These are phyloP conservation scores for Oryzias woworae DNA, from an alignment of 2,113 vertebrate genomes.

Conservation along the genomic window DNA sequence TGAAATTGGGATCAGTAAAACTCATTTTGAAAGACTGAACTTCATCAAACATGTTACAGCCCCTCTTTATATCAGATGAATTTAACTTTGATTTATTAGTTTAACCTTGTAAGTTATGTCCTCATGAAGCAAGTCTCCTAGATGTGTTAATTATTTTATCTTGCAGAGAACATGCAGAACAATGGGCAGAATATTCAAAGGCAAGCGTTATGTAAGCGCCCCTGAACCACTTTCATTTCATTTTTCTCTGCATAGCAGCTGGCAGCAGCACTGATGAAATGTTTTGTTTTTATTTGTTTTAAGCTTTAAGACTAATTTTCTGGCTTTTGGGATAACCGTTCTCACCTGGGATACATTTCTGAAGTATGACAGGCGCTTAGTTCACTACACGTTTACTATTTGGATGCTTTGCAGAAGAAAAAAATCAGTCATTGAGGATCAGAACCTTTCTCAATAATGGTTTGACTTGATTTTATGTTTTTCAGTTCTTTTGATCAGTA, in stretches of 20 bases:
- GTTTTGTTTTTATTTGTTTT: conserved; percentile 46
- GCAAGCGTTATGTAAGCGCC: conserved; percentile 30
- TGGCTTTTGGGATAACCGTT: conserved; percentile 41
- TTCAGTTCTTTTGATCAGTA: conserved; percentile 26
- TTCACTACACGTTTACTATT: conserved; percentile 34
- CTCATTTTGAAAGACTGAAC: too few relatives aligned
- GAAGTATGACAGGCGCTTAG: conserved; percentile 36
- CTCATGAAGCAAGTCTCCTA: conserved; percentile 3
- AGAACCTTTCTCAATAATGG: conserved; percentile 41
- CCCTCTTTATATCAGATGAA: neutral
- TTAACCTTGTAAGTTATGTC: conserved; percentile 7
- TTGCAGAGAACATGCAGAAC: conserved; percentile 14
- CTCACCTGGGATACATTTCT: conserved; percentile 31
- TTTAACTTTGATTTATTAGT: neutral
- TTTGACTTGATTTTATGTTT: conserved; percentile 7
- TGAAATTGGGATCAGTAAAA: too few relatives aligned
- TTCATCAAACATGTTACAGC: too few relatives aligned
- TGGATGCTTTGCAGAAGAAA: conserved; percentile 33
- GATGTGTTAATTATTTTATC: conserved; percentile 16
- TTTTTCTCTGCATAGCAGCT: conserved; percentile 52
- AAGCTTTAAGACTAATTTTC: conserved; percentile 44
- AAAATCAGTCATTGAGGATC: conserved; percentile 29
- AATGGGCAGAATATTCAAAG: conserved; percentile 36
- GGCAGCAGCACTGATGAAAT: conserved; percentile 32
- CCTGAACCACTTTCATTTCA: conserved; percentile 49